A percentile compares a stretch with the other conserved stretches of the same genome.
phyloP scores from a whole-genome alignment of 2,113 vertebrate species.

The Mesembrinibis cayennensis region DNA sequence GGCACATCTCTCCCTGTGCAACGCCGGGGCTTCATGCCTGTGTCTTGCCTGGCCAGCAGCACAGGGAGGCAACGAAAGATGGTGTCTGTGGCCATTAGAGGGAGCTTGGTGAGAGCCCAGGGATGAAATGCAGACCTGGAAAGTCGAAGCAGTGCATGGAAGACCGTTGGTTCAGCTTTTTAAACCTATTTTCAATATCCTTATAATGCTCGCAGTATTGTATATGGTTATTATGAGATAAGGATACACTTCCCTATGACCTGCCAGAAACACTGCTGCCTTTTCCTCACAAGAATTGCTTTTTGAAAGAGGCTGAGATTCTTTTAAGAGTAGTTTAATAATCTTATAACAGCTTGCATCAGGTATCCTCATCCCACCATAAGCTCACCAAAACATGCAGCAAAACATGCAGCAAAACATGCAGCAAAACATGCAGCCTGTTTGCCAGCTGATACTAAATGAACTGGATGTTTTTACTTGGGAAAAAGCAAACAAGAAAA shows the following conservation, averaged over 20 bases:
- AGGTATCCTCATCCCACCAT: neutral
- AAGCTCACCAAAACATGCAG: neutral
- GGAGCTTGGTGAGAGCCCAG: neutral
- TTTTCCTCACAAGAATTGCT: neutral
- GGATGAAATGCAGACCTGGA: neutral
- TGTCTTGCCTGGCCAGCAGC: fast-evolving
- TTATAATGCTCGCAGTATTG: neutral
- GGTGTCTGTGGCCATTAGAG: neutral
- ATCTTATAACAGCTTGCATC: neutral
- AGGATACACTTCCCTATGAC: neutral
- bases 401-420: neutral
- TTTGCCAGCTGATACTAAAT: neutral
- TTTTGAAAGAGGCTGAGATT: neutral
- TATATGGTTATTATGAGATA: neutral
- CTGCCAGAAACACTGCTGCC: neutral
- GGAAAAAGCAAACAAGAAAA: neutral
- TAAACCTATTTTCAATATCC: neutral
- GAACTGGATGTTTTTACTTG: neutral
- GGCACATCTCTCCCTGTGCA: neutral
- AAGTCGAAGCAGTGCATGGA: neutral
- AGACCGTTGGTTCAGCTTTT: neutral
- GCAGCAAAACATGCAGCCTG: neutral
- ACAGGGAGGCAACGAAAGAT: neutral
- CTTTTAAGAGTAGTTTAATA: neutral
- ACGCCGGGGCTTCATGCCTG: fast-evolving